Evolutionary conservation across 2,797 vertebrate genomes (phyloP).

Genomic region (Cynodonichthys magdalenae): DNA sequence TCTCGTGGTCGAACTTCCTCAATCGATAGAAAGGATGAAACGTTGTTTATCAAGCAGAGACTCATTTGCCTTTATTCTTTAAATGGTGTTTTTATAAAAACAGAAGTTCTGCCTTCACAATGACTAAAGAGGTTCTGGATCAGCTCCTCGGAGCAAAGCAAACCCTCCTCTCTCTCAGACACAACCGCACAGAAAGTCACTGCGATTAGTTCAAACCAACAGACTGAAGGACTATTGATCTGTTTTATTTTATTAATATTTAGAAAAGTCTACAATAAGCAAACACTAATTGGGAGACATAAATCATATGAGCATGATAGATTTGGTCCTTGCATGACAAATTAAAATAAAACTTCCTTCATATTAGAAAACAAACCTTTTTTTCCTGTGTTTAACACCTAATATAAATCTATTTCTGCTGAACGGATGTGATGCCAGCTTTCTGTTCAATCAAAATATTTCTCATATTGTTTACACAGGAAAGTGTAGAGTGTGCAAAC

Average conservation of each 20-base stretch:
- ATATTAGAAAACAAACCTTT: no score
- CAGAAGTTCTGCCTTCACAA: conserved; percentile 29
- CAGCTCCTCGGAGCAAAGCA: conserved; percentile 27
- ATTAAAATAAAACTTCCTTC: no score
- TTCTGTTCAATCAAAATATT: no score
- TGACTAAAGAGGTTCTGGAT: conserved; percentile 41
- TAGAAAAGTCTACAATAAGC: conserved; percentile 7
- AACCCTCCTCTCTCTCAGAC: no score
- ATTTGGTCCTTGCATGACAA: conserved; percentile 1
- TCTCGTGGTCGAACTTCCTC: conserved; percentile 20
- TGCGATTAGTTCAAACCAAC: conserved; percentile 19
- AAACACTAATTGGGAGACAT: background rate
- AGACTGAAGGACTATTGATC: conserved; percentile 23
- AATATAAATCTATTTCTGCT: no score
- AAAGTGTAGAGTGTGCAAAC: background rate
- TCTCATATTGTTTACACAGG: background rate
- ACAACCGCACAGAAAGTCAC: conserved; percentile 19
- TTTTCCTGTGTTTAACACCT: no score
- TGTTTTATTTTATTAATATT: conserved; percentile 13
- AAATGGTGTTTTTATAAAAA: conserved; percentile 47
- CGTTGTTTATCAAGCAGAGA: conserved; percentile 29
- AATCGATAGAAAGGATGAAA: conserved; percentile 27
- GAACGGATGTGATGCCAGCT: no score
- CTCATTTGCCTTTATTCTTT: conserved; percentile 25
- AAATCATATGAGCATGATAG: conserved; percentile 1